phyloP scores from a whole-genome alignment of 2,113 vertebrate species.

The Dolichotis patagonum region DNA sequence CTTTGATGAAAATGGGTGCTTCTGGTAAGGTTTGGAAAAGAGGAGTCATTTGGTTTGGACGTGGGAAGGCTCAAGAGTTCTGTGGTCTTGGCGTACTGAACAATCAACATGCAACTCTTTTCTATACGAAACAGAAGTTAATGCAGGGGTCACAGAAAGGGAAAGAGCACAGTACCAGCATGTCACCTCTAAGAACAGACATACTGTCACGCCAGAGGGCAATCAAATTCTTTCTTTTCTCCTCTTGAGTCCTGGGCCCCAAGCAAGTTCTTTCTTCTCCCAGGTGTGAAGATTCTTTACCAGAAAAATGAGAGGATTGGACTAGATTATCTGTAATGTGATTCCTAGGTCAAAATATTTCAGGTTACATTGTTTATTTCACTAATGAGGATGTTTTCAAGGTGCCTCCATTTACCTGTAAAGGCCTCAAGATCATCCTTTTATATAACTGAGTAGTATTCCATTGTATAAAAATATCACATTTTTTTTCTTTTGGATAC shows the following conservation, averaged over 20 bases:
- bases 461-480: too few relatives aligned
- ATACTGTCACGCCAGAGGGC: background rate
- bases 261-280: background rate
- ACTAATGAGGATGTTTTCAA: too few relatives aligned
- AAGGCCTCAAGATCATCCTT: too few relatives aligned
- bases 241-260: background rate
- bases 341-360: constrained; percentile 26
- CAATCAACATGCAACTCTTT: background rate
- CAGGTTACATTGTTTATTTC: background rate
- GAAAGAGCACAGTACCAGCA: background rate
- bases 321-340: background rate
- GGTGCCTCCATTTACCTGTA: too few relatives aligned
- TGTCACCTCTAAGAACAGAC: background rate
- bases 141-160: background rate
- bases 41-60: background rate
- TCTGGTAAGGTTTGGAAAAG: background rate
- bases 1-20: background rate
- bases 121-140: background rate
- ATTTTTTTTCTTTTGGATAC: background rate
- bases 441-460: too few relatives aligned
- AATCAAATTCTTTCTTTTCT: background rate
- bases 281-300: background rate
- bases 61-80: background rate
- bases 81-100: background rate
- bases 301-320: background rate